Evolutionary conservation across 2,113 vertebrate species (phyloP).

Genomic region (Psettodes erumei): DNA sequence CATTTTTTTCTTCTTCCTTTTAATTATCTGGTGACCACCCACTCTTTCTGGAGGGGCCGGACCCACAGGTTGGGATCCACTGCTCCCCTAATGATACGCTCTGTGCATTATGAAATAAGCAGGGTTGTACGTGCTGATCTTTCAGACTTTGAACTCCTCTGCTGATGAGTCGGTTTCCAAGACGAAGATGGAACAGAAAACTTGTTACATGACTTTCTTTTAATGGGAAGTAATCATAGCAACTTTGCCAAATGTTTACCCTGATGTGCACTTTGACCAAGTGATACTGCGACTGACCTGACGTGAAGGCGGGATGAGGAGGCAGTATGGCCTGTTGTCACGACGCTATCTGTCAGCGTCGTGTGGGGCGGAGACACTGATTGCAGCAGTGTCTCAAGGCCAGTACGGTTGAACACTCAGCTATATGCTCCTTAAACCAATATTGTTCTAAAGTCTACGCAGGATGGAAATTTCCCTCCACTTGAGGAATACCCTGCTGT

Average conservation of each 20-base stretch:
- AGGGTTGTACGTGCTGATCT: constrained; percentile 51
- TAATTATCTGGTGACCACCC: constrained; percentile 34
- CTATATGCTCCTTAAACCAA: constrained; percentile 72
- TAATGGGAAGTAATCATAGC: constrained; percentile 57
- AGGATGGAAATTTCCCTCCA: constrained; percentile 64
- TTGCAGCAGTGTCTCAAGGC: constrained; percentile 60
- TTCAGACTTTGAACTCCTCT: constrained; percentile 65
- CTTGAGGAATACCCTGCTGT: constrained; percentile 60
- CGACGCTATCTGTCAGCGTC: constrained; percentile 17
- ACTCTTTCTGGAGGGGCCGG: constrained; percentile 33
- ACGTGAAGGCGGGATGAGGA: neutral
- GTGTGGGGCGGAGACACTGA: constrained; percentile 55
- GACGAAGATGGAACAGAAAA: constrained; percentile 48
- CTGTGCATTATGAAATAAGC: constrained; percentile 33
- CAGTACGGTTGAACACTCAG: constrained; percentile 66
- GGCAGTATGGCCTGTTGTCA: constrained; percentile 34
- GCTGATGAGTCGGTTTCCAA: constrained; percentile 62
- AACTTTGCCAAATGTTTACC: constrained; percentile 34
- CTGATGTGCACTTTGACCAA: constrained; percentile 52
- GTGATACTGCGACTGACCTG: constrained; percentile 14
- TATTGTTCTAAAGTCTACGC: constrained; percentile 74
- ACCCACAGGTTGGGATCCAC: constrained; percentile 31
- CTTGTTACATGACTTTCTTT: constrained; percentile 14
- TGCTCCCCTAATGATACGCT: constrained; percentile 35
- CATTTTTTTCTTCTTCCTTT: constrained; percentile 4